phyloP scores from a whole-genome alignment of 2,797 vertebrate genomes.

The Masticophis lateralis region DNA sequence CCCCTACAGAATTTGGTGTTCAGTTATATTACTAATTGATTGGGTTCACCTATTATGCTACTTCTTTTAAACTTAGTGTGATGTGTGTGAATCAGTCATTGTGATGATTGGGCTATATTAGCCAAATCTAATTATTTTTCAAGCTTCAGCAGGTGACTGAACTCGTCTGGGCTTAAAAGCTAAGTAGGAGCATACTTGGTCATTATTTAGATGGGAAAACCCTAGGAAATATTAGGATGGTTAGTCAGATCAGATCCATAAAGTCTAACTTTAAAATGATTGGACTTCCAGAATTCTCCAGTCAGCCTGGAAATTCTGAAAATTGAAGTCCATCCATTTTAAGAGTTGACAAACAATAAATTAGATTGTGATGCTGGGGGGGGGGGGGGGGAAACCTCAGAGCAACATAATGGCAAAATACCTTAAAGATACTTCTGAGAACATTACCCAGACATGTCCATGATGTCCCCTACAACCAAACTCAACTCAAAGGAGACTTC shows the following conservation, averaged over 20 bases:
- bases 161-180: neutral
- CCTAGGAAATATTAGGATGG: neutral
- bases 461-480: neutral
- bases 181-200: neutral
- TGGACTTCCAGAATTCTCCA: neutral
- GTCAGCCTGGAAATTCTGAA: neutral
- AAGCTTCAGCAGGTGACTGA: neutral
- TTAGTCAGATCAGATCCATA: neutral
- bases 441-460: neutral
- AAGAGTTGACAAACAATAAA: neutral
- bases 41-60: neutral
- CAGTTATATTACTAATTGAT: neutral
- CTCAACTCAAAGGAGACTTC: neutral
- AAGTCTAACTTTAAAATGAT: neutral
- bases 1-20: neutral
- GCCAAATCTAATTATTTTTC: neutral
- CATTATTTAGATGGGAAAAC: neutral
- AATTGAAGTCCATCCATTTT: neutral
- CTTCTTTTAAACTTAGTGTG: neutral
- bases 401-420: neutral
- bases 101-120: neutral
- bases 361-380: neutral
- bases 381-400: accelerated
- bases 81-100: neutral
- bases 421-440: neutral